Base-by-base conservation (phyloP, 2,888 invertebrate species). In the Hoplodrina blanda region DNA sequence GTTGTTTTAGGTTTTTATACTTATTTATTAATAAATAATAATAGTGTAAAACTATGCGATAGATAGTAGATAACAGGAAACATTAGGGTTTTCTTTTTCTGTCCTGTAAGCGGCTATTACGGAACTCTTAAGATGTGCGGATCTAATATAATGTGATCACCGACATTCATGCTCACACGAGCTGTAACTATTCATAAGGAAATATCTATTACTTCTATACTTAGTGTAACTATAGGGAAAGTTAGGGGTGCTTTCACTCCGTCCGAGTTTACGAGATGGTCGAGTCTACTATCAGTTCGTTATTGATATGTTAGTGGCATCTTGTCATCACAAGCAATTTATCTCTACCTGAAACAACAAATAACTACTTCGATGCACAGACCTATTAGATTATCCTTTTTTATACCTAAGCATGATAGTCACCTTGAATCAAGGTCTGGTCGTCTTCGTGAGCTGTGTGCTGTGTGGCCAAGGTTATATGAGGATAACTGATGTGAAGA, bases 21-120 rank as follows among this genome's bases (percentile, higher is more conserved):
- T 7, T 33, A 33, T 33, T 33, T 33, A 33, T 33, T 3, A 5
- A 2, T 33, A 33, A 33, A 30, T 30, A 3, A 33, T 46, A 64
- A n/a, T 46, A n/a, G 50, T 13, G n/a, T 49, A 6, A n/a, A 44
- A 17, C 13, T 41, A 0, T 56, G 2, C 19, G 46, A 25, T 15
- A 62, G 5, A 5, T 46, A 15, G 17, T 5, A 17, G 15, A 41
- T 53, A 30, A 17, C 49, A 64, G 55, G 44, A 80, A 60, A 41
- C 15, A 8, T 61, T 60, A 2, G 7, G 10, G 10, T 30, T n/a
- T 30, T 53, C 56, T 46, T 57, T 75, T 75, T 75, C 75, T 72
- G 1, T 78, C 82, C 79, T 75, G 79, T 68, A 72, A 25, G 25
- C 68, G 49, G 17, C 30, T 54, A 72, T 62, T 64, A 59, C 41